Percentiles rank a stretch among this genome's conserved stretches.
Evolutionary conservation across 2,113 vertebrate species (phyloP).

Genomic region (Rhea pennata): DNA sequence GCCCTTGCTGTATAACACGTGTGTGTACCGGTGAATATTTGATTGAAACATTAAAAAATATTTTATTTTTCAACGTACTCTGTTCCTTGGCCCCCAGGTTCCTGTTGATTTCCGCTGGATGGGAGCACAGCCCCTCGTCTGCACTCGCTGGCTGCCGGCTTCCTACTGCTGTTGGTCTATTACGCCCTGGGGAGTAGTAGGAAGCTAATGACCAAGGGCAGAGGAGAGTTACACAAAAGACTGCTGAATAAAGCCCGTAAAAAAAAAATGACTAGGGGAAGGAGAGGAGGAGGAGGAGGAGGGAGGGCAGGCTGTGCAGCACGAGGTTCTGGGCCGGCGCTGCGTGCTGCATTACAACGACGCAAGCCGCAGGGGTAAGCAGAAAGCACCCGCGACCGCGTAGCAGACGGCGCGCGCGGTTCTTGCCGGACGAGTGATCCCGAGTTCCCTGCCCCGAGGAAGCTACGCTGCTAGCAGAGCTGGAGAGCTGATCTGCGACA

Average conservation of each 20-base stretch:
- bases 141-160: background rate
- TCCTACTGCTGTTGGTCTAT: slow-evolving; percentile 10
- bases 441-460: background rate
- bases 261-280: slow-evolving; percentile 3
- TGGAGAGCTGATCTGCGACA: background rate
- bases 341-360: background rate
- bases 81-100: background rate
- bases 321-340: rapidly evolving
- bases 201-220: slow-evolving; percentile 43
- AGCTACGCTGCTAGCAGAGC: rapidly evolving
- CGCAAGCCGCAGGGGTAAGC: rapidly evolving
- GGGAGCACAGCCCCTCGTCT: background rate
- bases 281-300: background rate
- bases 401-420: rapidly evolving
- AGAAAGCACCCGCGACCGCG: background rate
- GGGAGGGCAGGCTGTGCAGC: background rate
- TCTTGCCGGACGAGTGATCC: background rate
- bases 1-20: background rate
- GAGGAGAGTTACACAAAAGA: slow-evolving; percentile 41
- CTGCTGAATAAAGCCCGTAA: slow-evolving; percentile 39
- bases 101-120: background rate
- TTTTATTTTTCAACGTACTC: background rate
- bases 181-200: background rate
- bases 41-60: background rate
- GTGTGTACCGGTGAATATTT: background rate